Conservation (phyloP, 2,888 invertebrate species). For the Tenthredo mesomela region DNA sequence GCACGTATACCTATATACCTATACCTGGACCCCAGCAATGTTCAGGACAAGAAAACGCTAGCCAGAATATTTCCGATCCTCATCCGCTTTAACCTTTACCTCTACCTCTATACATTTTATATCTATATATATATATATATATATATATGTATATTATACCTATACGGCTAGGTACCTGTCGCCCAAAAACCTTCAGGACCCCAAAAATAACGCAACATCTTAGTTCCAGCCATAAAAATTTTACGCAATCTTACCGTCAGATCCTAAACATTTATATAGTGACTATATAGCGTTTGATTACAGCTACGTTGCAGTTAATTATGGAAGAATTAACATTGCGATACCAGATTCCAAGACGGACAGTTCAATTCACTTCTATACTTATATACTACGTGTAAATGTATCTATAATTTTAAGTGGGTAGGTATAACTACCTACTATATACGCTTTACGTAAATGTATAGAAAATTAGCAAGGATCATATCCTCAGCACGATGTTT, state of each 20-base stretch:
- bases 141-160: neutral
- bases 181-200: neutral
- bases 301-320: neutral
- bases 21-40: slow-evolving; percentile 46
- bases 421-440: too few species aligned
- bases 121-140: slow-evolving; percentile 13
- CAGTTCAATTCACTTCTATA: neutral
- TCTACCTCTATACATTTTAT: neutral
- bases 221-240: slow-evolving; percentile 5
- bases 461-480: neutral
- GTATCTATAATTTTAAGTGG: neutral
- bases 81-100: neutral
- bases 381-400: neutral
- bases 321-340: neutral
- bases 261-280: neutral
- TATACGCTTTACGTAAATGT: neutral
- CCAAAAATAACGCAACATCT: slow-evolving; percentile 34
- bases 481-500: neutral
- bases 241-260: slow-evolving; percentile 2
- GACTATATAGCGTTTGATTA: neutral
- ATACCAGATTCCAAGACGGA: neutral
- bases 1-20: neutral
- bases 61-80: slow-evolving; percentile 37
- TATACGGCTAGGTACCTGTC: slow-evolving; percentile 3
- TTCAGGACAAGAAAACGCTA: neutral